phyloP scores from a whole-genome alignment of 2,797 vertebrate genomes.

The Vespertilio murinus region DNA sequence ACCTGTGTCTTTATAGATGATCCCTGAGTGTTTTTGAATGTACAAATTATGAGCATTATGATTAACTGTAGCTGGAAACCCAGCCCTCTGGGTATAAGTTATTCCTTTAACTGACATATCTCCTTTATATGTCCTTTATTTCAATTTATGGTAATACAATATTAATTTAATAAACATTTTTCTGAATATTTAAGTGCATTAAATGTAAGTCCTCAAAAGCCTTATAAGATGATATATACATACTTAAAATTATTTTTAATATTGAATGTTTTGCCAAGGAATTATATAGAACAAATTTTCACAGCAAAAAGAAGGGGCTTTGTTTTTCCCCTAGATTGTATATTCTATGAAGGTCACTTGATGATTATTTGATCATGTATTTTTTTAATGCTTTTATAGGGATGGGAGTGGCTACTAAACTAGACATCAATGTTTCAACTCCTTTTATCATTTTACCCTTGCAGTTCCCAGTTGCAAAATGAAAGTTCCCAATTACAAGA shows the following conservation, averaged over 20 bases:
- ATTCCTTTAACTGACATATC: background rate
- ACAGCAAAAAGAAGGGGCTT: background rate
- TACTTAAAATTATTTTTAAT: background rate
- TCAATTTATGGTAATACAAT: background rate
- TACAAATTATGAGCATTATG: background rate
- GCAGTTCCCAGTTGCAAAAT: background rate
- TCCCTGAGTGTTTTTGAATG: background rate
- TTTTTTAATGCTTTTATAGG: slow-evolving; percentile 43
- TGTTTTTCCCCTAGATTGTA: background rate
- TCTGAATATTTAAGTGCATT: background rate
- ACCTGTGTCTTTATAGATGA: background rate
- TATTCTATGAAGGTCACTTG: background rate
- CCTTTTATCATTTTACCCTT: background rate
- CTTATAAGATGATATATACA: background rate
- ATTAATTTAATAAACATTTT: background rate
- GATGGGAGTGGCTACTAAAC: background rate
- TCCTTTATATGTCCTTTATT: background rate
- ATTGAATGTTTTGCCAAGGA: background rate
- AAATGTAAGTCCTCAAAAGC: background rate
- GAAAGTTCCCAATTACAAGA: background rate
- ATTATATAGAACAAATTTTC: background rate
- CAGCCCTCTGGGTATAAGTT: background rate
- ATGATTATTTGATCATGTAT: background rate
- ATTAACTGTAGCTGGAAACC: background rate
- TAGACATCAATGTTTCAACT: background rate